A percentile compares a stretch with the other conserved stretches of the same genome.
Conservation (phyloP, 2,797 vertebrate genomes). For the Sparus aurata region DNA sequence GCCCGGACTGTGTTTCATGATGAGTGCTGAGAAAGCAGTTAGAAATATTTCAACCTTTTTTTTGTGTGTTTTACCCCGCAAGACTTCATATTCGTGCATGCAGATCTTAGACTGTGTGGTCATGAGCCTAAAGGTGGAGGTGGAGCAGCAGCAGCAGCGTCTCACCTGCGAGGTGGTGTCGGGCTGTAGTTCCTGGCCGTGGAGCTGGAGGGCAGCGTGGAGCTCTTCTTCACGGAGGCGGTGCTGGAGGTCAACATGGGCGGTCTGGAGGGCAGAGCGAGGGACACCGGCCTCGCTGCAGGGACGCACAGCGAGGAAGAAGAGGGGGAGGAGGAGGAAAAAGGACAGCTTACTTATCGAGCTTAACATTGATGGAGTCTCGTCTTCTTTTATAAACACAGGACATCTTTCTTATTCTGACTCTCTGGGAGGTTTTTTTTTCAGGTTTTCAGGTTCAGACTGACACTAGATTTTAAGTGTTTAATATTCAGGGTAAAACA, state of each 20-base stretch:
- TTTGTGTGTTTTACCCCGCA: neutral
- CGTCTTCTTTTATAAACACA: too few relatives aligned
- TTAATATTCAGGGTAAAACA: too few relatives aligned
- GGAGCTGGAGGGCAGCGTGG: conserved; percentile 89
- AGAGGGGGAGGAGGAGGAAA: neutral
- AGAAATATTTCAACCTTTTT: neutral
- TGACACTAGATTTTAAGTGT: too few relatives aligned
- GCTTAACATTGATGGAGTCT: too few relatives aligned
- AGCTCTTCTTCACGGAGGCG: conserved; percentile 91
- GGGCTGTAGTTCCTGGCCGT: conserved; percentile 90
- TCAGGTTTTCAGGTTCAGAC: too few relatives aligned
- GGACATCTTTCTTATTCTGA: too few relatives aligned
- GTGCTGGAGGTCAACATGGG: conserved; percentile 83
- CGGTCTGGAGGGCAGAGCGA: conserved; percentile 89
- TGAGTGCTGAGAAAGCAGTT: neutral
- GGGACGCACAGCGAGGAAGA: conserved; percentile 41
- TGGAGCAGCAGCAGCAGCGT: neutral
- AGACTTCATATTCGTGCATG: neutral
- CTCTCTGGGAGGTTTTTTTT: too few relatives aligned
- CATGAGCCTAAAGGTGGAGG: neutral
- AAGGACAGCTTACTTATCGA: neutral
- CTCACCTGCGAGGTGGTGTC: conserved; percentile 87
- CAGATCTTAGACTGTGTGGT: neutral
- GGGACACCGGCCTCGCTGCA: conserved; percentile 90
- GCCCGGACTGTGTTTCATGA: neutral